Evolutionary conservation across 2,113 vertebrate species (phyloP).

Genomic region (Rhinoptilus africanus): DNA sequence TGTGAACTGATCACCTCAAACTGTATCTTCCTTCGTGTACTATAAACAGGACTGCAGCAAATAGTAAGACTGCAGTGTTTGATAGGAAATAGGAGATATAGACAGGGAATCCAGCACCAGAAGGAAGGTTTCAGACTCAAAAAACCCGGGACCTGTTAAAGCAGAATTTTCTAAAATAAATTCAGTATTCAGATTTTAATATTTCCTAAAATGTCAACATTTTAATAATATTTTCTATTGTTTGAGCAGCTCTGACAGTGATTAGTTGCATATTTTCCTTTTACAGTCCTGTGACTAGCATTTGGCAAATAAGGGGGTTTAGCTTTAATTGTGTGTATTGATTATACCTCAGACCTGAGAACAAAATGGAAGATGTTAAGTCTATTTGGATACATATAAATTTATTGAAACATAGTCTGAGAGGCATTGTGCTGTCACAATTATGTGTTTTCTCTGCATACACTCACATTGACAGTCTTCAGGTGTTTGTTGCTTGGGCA

Average conservation of each 20-base stretch:
- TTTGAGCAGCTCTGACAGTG: background rate
- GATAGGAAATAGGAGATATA: background rate
- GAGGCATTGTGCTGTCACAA: background rate
- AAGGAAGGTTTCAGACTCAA: background rate
- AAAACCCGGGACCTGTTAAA: background rate
- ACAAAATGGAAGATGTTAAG: background rate
- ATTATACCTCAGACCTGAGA: background rate
- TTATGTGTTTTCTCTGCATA: background rate
- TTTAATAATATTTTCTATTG: background rate
- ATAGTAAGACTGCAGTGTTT: background rate
- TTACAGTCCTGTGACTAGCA: background rate
- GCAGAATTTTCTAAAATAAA: background rate
- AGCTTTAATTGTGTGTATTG: background rate
- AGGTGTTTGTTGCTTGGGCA: background rate
- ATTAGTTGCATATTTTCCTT: background rate
- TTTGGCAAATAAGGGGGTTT: background rate
- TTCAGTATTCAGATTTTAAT: background rate
- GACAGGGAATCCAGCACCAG: background rate
- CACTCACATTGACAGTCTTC: background rate
- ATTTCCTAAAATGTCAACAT: background rate
- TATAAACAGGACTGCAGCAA: background rate
- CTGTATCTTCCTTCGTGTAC: background rate
- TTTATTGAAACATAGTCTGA: background rate
- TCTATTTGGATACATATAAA: rapidly evolving
- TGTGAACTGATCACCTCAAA: background rate